Base-by-base conservation (phyloP, 2,888 invertebrate genomes). In the Atethmia centrago region DNA sequence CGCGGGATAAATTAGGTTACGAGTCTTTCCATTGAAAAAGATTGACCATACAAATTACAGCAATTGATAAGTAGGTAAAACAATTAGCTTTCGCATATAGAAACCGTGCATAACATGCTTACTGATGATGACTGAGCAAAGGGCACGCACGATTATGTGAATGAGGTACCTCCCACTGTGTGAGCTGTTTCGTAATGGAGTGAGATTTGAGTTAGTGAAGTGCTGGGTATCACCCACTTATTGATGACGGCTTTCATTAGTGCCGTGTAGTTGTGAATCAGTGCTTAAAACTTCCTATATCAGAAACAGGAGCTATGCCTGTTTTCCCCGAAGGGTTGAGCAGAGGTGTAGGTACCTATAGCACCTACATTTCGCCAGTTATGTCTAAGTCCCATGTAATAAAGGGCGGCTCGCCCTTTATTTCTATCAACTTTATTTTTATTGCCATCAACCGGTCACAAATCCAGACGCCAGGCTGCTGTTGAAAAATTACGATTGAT, bases 81-180 rank as follows among this genome's bases (percentile, higher is more conserved):
- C 36, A 14, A 45, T 51, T 31, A 45, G 31, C 51, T 63, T 71
- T 78, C 62, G 28, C 0, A 1, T 58, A 42, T n/a, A 68, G 53
- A 82, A 67, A 49, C 16, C 19, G 31, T 31, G 0, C 28, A 31
- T 63, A 61, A 70, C 10, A 36, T 56, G 79, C 59, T 31, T 14
- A 61, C 31, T 67, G 64, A 66, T 14, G 65, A 56, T 80, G 83
- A 83, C 45, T 47, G 45, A 25, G 83, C 67, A 42, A 79, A 66
- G 65, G 62, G 79, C 31, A 45, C 58, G 31, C 53, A 71, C 10
- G 40, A 64, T 49, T 64, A 40, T 55, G 36, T 78, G 58, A 82
- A 65, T 62, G 55, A 55, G 61, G 31, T 65, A 70, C 59, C 63
- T 49, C 79, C 59, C 28, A 82, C 63, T 49, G 59, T 14, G 77